phyloP scores from a whole-genome alignment of 2,113 vertebrate species.

The Suncus etruscus region DNA sequence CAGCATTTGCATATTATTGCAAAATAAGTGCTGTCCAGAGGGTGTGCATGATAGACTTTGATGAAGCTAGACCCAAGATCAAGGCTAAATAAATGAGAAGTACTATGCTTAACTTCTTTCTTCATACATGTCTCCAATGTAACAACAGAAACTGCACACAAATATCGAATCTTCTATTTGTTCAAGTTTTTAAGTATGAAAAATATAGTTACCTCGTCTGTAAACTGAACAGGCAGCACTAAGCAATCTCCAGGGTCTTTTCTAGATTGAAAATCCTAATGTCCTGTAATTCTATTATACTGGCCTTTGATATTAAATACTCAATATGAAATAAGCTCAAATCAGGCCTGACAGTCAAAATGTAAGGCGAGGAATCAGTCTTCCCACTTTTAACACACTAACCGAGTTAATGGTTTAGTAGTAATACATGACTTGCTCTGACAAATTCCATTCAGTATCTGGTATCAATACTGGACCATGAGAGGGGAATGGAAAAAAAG shows the following conservation, averaged over 20 bases:
- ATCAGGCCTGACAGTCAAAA: constrained; percentile 70
- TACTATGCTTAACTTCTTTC: background rate
- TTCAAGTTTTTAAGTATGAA: constrained; percentile 59
- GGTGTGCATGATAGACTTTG: constrained; percentile 36
- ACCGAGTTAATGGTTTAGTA: constrained; percentile 62
- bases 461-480: background rate
- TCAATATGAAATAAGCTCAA: constrained; percentile 75
- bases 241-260: constrained; percentile 73
- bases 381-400: constrained; percentile 56
- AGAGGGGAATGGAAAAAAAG: background rate
- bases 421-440: constrained; percentile 40
- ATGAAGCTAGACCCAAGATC: constrained; percentile 63
- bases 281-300: constrained; percentile 77
- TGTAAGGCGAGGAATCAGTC: constrained; percentile 57
- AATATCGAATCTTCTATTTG: constrained; percentile 45
- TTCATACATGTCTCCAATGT: background rate
- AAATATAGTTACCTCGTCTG: constrained; percentile 64
- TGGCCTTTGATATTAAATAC: constrained; percentile 75
- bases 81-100: constrained; percentile 33
- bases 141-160: background rate
- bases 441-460: constrained; percentile 69
- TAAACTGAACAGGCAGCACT: constrained; percentile 65
- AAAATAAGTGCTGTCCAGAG: constrained; percentile 64
- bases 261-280: constrained; percentile 72
- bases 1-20: constrained; percentile 32